phyloP scores from a whole-genome alignment of 2,113 vertebrate species.

The Corythornis vintsioides region DNA sequence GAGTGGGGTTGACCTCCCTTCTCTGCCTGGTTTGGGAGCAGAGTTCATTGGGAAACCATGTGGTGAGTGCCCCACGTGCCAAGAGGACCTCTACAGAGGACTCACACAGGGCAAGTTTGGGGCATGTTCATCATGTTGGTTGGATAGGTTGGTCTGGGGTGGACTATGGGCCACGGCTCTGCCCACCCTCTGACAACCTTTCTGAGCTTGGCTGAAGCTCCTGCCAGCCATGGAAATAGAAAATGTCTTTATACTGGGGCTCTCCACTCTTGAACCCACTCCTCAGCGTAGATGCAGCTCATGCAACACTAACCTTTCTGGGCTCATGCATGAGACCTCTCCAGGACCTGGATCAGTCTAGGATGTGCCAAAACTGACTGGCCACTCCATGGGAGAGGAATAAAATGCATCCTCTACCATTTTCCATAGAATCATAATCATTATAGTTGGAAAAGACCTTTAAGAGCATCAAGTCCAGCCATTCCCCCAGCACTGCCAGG shows the following conservation, averaged over 20 bases:
- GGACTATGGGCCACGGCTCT: not conserved
- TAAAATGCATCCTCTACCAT: not conserved
- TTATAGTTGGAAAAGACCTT: too few species aligned
- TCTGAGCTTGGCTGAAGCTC: not conserved
- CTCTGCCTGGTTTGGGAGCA: not conserved
- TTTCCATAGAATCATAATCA: not conserved
- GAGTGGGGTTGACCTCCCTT: not conserved
- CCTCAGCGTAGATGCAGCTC: not conserved
- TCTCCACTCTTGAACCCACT: not conserved
- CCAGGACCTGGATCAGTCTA: not conserved
- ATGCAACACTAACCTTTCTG: not conserved
- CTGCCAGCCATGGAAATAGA: not conserved
- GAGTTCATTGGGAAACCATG: not conserved
- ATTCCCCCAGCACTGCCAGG: too few species aligned
- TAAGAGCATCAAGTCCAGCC: too few species aligned
- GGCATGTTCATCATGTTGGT: accelerated
- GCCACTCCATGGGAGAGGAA: not conserved
- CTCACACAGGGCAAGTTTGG: not conserved
- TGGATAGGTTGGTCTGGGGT: not conserved
- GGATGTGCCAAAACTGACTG: not conserved
- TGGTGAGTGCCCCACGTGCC: not conserved
- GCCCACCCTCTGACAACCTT: not conserved
- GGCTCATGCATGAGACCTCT: not conserved
- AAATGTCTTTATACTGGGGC: not conserved
- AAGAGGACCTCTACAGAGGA: not conserved